Base-by-base conservation (phyloP, 2,797 vertebrate species). In the Enteromius afrohamiltoni region DNA sequence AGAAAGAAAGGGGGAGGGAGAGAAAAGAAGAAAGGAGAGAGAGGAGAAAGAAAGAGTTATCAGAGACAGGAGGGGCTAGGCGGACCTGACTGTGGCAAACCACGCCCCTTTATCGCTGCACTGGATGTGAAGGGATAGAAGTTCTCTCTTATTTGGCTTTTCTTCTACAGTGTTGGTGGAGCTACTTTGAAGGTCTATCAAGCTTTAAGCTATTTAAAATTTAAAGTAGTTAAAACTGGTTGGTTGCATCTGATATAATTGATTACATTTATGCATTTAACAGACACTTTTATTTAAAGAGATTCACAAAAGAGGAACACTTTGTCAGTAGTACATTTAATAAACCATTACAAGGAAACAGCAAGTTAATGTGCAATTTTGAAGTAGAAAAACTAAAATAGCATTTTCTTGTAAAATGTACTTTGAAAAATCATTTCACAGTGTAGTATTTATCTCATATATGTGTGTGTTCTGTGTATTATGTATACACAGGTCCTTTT, bases 1-100 rank as follows among this genome's bases (percentile, higher is more conserved):
- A 67, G 85, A 79, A 64, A 79, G 80, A 81, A 84, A 85, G n/a
- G 77, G 65, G 85, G 64, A 83, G 53, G n/a, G 31, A 53, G 60
- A 81, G 6, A 23, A 13, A 79, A 55, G 26, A 70, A 70, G 51
- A 64, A 64, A 60, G 55, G 42, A 85, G 65, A 79, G 17, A 34
- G 79, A 76, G 75, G 21, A 10, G 79, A 3, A 45, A 37, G 11
- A 79, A 29, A 58, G 49, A 85, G 83, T 79, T 88, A 82, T 83
- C 77, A 83, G 14, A 29, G 42, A 82, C 49, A 17, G 73, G 23
- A 60, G 83, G 73, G 77, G 9, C 13, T 70, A 76, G 75, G 82
- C 2, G n/a, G 62, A 21, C 37, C 16, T n/a, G 4, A 10, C 34
- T 55, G 40, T 49, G 26, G 55, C 14, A 67, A 60, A 47, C 40